Evolutionary conservation across 1,140 invertebrate genomes (phyloP).

Genomic region (Matsumurasca onukii): DNA sequence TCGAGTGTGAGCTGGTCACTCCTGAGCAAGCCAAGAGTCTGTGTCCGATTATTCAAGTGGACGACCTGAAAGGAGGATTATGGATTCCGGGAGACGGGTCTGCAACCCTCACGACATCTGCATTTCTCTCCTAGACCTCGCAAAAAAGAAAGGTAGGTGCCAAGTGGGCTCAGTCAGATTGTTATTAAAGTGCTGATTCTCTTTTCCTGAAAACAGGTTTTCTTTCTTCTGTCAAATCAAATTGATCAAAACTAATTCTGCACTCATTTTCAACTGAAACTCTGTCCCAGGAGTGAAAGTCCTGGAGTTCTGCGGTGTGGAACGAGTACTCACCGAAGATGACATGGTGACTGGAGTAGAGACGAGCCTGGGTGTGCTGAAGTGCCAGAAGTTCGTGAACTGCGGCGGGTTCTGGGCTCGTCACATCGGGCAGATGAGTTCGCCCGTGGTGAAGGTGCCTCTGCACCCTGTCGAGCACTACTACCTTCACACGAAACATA

Average conservation of each 20-base stretch:
- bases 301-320: slow-evolving; percentile 79
- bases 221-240: too few species aligned
- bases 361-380: slow-evolving; percentile 72
- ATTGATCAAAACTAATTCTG: too few species aligned
- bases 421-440: slow-evolving; percentile 77
- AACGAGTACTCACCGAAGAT: slow-evolving; percentile 64
- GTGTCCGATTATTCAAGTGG: slow-evolving; percentile 76
- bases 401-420: slow-evolving; percentile 83
- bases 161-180: not conserved
- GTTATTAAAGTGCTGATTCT: not conserved
- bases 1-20: slow-evolving; percentile 74
- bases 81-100: slow-evolving; percentile 94
- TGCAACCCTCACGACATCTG: slow-evolving; percentile 85
- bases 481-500: slow-evolving; percentile 84
- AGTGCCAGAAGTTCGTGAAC: slow-evolving; percentile 91
- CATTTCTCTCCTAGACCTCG: slow-evolving; percentile 70
- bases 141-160: slow-evolving; percentile 66
- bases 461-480: slow-evolving; percentile 93
- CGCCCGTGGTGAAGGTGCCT: slow-evolving; percentile 86
- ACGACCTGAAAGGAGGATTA: slow-evolving; percentile 85
- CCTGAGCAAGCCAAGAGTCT: slow-evolving; percentile 74
- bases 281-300: slow-evolving; percentile 85
- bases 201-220: not conserved
- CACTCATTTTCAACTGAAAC: too few species aligned
- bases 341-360: slow-evolving; percentile 66